Evolutionary conservation across 2,888 invertebrate species (phyloP).

Genomic region (Thyatira batis): DNA sequence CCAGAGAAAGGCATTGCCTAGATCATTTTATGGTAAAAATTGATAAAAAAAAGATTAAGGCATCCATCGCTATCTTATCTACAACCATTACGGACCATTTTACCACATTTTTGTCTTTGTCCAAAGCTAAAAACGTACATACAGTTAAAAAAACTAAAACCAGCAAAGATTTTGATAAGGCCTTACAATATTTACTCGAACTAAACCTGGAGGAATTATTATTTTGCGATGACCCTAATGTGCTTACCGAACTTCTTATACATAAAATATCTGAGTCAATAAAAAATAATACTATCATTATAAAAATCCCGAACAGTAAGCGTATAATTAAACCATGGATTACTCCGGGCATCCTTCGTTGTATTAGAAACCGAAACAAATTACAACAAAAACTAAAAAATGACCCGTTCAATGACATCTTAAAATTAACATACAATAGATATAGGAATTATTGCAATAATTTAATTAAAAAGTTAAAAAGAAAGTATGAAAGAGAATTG

Average conservation of each 20-base stretch:
- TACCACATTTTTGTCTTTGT: conserved; percentile 2
- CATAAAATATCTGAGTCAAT: neutral
- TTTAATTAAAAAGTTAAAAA: conserved; percentile 2
- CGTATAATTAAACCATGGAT: neutral
- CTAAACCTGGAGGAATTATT: conserved; percentile 1
- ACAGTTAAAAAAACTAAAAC: neutral
- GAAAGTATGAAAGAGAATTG: neutral
- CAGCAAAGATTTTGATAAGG: conserved; percentile 2
- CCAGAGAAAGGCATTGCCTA: conserved; percentile 2
- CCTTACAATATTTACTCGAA: conserved; percentile 1
- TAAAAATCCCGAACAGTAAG: conserved; percentile 5
- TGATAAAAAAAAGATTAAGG: neutral
- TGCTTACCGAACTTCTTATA: neutral
- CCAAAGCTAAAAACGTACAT: conserved; percentile 1
- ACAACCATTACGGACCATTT: conserved; percentile 9
- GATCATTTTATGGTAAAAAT: conserved; percentile 11
- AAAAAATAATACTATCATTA: neutral
- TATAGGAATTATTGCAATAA: too few relatives aligned
- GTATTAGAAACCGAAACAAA: conserved; percentile 9
- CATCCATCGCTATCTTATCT: conserved; percentile 7
- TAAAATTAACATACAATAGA: conserved; percentile 1
- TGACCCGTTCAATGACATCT: neutral
- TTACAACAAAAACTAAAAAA: conserved; percentile 4
- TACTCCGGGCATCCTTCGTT: neutral
- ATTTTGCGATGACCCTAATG: conserved; percentile 6